Conservation (phyloP, 2,888 invertebrate species). For the Mellilla xanthometata region DNA sequence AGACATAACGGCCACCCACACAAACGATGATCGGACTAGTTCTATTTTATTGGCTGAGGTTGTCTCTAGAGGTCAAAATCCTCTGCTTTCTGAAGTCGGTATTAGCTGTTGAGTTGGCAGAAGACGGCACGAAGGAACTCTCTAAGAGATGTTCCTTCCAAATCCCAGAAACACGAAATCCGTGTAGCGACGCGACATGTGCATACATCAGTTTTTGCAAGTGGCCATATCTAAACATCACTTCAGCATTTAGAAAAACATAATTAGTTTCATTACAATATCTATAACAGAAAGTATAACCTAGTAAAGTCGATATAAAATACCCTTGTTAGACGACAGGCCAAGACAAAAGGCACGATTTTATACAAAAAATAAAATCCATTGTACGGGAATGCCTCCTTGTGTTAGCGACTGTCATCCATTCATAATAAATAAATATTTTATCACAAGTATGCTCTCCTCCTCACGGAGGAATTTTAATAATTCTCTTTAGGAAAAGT, state of each 20-base stretch:
- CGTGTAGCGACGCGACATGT: constrained; percentile 32
- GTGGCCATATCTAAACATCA: constrained; percentile 64
- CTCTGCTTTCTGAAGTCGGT: not conserved
- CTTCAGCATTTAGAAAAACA: constrained; percentile 72
- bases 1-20: constrained; percentile 72
- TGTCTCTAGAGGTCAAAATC: not conserved
- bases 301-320: constrained; percentile 68
- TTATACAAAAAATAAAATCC: constrained; percentile 81
- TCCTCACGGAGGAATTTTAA: constrained; percentile 51
- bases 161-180: constrained; percentile 31
- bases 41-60: constrained; percentile 29
- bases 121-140: constrained; percentile 12
- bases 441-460: constrained; percentile 72
- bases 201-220: constrained; percentile 63
- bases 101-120: constrained; percentile 15
- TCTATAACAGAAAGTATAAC: constrained; percentile 60
- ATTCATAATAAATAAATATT: constrained; percentile 70
- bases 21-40: constrained; percentile 64
- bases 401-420: constrained; percentile 81
- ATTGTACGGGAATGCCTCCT: constrained; percentile 75
- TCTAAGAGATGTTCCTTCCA: constrained; percentile 26
- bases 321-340: constrained; percentile 79
- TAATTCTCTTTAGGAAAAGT: constrained; percentile 40
- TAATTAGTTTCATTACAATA: constrained; percentile 67
- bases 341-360: constrained; percentile 80